Base-by-base conservation (phyloP, 2,797 vertebrate genomes). In the Ibycter americanus region DNA sequence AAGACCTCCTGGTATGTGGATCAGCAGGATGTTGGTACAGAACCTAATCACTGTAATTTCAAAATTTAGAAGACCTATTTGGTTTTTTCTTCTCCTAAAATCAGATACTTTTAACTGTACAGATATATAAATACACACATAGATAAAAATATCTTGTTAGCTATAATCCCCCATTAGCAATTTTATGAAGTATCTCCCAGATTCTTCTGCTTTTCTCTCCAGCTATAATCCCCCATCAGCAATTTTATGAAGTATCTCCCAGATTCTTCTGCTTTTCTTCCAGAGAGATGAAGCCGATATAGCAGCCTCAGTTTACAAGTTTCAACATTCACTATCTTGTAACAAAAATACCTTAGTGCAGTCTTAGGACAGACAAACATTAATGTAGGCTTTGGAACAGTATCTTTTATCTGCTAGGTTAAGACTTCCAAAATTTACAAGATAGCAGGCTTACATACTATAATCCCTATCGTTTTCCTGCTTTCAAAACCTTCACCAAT, bases 101-200 rank as follows among this genome's bases (percentile, higher is more conserved):
- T 5, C 32, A 34, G 27, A 0, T 11, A 14, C 12, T 86, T 90
- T 66, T 74, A 44, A 71, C 62, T 40, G 29, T 2, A 26, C 2
- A 62, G 13, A n/a, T 26, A 65, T 6, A 62, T 0, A 52, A 25
- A 62, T 46, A 67, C 17, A 80, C 3, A 54, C 2, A 83, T 0
- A 81, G 34, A 22, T 34, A 46, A 3, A 78, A 83, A 83, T 83
- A 34, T 49, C 46, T 12, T 20, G n/a, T 54, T 23, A 74, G 54
- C 42, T 88, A 21, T 11, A 76, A 87, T 31, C 47, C 29, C 19
- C 15, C 14, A 42, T 9, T 54, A 85, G 10, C 19, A 34, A 12
- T 81, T 91, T 51, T 21, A 15, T 3, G 4, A 44, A 65, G 15
- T 5, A 66, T 11, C 80, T 81, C 34, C 36, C 51, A 55, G n/a